These are phyloP conservation scores for human DNA, from an alignment of 2,113 vertebrate genomes.

Conservation along the genomic window DNA sequence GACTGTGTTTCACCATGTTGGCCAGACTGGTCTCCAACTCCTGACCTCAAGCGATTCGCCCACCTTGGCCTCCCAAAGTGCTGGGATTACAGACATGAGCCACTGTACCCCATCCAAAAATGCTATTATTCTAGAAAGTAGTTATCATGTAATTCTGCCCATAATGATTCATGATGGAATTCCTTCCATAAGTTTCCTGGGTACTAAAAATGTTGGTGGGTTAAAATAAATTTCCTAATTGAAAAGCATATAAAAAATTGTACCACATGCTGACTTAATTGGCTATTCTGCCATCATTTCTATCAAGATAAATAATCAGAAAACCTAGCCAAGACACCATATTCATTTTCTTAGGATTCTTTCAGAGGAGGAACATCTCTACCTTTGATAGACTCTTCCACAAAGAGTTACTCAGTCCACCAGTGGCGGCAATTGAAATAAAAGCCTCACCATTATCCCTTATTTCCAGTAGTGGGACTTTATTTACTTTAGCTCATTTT, in stretches of 20 bases:
- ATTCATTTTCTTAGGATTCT: not conserved
- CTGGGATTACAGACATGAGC: too few species aligned
- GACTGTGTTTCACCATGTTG: too few species aligned
- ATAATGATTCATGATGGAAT: not conserved
- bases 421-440: not conserved
- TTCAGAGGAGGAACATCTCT: not conserved
- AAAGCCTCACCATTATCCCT: not conserved
- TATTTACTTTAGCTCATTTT: not conserved
- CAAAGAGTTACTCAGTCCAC: not conserved
- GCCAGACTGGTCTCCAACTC: too few species aligned
- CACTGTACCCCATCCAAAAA: too few species aligned
- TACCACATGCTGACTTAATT: not conserved
- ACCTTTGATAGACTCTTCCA: not conserved
- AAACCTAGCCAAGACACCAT: not conserved
- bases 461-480: not conserved
- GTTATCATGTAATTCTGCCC: not conserved
- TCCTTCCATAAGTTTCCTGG: not conserved
- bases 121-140: not conserved
- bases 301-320: not conserved
- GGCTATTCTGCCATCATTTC: not conserved
- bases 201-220: not conserved
- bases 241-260: not conserved
- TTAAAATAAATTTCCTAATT: not conserved
- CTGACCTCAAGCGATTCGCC: too few species aligned
- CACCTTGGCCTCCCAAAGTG: too few species aligned